Base-by-base conservation (phyloP, 53 echinoderm and acorn worm genomes). In the Mesocentrotus franciscanus region DNA sequence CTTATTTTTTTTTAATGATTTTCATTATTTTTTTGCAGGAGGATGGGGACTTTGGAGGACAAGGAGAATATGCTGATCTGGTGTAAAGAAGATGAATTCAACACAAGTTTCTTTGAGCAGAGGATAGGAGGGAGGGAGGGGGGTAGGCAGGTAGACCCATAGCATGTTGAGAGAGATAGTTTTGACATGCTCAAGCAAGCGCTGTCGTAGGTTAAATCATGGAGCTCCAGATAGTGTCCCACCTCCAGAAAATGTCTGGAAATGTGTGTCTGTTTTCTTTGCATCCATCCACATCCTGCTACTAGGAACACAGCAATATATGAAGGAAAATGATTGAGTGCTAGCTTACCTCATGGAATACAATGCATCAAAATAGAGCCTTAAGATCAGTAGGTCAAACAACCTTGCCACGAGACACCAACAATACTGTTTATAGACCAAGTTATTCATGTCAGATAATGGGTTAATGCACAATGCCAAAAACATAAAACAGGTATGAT, bases 31-130 rank as follows among this genome's bases (percentile, higher is more conserved):
- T 85, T 85, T 56, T 57, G 8, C 39, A 92, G 92, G 92, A 92
- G 12, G 74, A 74, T 92, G 92, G 34, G n/a, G 92, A 72, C 71
- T 70, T 71, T 49, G 92, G 92, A 71, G 42, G 72, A 13, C 55
- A 70, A 55, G 92, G 75, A 92, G 92, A 92, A 56, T 92, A 64
- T 24, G 92, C 92, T 29, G 92, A 92, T 56, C 74, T 92, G 55
- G 92, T 92, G 20, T 92, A 39, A 74, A 39, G 64, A 29, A 91
- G 66, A 91, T 8, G 87, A 85, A 32, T 26, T 85, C 49, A 56
- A 22, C 90, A 59, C 85, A 57, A 1, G 85, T 33, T 49, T 81
- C 81, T 39, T 16, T 8, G 36, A 18, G 42, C 8, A 81, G 81
- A 81, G 18, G 81, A 81, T 42, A 27, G 56, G 39, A 42, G 22